Evolutionary conservation across 1,140 invertebrate species (phyloP), one percentile per base, ranked within the genome.

Genomic region (Drosophila triauraria): DNA sequence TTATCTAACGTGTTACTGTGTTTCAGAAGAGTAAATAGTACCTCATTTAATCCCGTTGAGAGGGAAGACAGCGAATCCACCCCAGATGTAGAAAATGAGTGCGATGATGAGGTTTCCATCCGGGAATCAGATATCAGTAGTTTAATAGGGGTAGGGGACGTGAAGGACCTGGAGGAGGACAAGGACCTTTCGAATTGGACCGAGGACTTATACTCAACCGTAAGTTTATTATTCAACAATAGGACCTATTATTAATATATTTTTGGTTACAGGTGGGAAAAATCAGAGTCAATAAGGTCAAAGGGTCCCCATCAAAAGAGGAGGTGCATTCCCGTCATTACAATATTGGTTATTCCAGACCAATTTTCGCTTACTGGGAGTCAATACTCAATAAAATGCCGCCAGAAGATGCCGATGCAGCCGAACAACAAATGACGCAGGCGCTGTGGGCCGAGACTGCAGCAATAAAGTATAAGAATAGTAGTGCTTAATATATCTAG

Each of bases 281-380:
- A 40, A 40, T 38, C 17, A 38, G 2, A 23, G 32, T 23, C 2
- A 54, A 38, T 15, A 23, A 13, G 3, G 4, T 25, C 1, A 4
- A 40, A 25, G 1, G 6, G 13, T 56, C 53, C 9, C 35, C 53
- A 9, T 3, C 8, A 40, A 56, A 9, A 10, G 35, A n/a, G 4
- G 17, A 23, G 1, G 17, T 15, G 15, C n/a, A 7, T 3, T 5
- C 0, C 1, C 17, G 8, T 4, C 17, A 15, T 17, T 13, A 3
- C 10, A 25, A 10, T 4, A n/a, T 8, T 40, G 1, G 2, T 3
- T 9, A 0, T n/a, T 25, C 53, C 20, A 40, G 53, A 25, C 53
- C 53, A 10, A 56, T 56, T 40, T 40, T 56, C 23, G 35, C 35
- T 6, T 56, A 56, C 35, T 56, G 53, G 53, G 53, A 40, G 53